Conservation (phyloP, 2,797 vertebrate genomes). For the Labroides dimidiatus region DNA sequence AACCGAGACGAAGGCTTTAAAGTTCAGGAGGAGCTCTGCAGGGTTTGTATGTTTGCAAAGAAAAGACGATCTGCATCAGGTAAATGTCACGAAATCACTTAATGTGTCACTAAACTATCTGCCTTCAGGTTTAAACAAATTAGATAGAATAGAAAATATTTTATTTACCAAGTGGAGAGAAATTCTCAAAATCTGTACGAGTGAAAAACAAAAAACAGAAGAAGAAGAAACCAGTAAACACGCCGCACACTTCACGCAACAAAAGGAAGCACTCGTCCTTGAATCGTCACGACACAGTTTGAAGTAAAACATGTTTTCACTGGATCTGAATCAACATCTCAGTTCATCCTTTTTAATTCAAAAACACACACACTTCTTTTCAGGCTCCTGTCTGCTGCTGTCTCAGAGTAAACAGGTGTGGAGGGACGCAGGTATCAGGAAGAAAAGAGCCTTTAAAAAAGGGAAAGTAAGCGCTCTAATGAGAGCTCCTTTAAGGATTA, state of each 20-base stretch:
- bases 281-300: conserved; percentile 2
- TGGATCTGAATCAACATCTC: not conserved
- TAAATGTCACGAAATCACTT: not conserved
- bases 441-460: not conserved
- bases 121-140: conserved; percentile 3
- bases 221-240: not conserved
- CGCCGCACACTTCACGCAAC: too few relatives aligned
- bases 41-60: conserved; percentile 2
- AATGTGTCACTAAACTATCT: conserved; percentile 7
- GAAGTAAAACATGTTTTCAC: not conserved
- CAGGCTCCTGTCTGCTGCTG: not conserved
- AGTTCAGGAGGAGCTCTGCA: not conserved
- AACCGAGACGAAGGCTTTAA: not conserved
- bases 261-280: conserved; percentile 7
- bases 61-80: not conserved
- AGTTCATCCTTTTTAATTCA: not conserved
- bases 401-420: conserved; percentile 15
- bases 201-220: not conserved
- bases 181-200: not conserved
- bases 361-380: not conserved
- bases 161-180: not conserved
- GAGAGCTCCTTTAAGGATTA: not conserved
- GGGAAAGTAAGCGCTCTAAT: not conserved
- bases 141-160: not conserved
- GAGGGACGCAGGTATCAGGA: not conserved